These are phyloP conservation scores for Aurelia sp. DNA, from an alignment of 30 jellyfish, hydroid and myxozoan species.

Conservation along the genomic window DNA sequence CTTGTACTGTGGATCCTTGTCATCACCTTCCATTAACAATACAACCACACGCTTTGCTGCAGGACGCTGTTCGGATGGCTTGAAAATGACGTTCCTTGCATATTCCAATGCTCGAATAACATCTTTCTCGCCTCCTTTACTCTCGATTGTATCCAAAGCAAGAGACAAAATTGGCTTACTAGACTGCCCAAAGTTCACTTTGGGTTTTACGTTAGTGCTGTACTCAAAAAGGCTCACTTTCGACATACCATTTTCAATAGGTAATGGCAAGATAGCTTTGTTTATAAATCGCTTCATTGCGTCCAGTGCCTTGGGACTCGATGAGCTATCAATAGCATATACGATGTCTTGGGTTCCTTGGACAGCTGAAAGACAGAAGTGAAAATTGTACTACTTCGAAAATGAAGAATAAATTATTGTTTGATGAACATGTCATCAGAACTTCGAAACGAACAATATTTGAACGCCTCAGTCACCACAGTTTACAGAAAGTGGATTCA, in stretches of 20 bases:
- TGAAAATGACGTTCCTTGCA: slow-evolving; percentile 14
- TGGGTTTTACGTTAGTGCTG: slow-evolving; percentile 2
- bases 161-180: slow-evolving; percentile 6
- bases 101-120: slow-evolving; percentile 24
- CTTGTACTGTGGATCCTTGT: background rate
- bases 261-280: slow-evolving; percentile 32
- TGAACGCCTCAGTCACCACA: too few species aligned
- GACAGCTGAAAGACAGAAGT: slow-evolving; percentile 33
- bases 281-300: slow-evolving; percentile 38
- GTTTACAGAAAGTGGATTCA: too few species aligned
- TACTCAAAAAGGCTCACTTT: slow-evolving; percentile 38
- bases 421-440: too few species aligned
- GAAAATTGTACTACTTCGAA: background rate
- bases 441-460: too few species aligned
- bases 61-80: slow-evolving; percentile 2
- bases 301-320: background rate
- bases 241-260: slow-evolving; percentile 7
- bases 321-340: slow-evolving; percentile 64
- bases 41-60: slow-evolving; percentile 39
- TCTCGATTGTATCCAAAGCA: slow-evolving; percentile 39
- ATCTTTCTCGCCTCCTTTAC: slow-evolving; percentile 45
- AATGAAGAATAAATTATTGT: too few species aligned
- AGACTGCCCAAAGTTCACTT: background rate
- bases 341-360: slow-evolving; percentile 40
- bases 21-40: slow-evolving; percentile 40